These are phyloP conservation scores for Leptosomus discolor DNA, from an alignment of 2,113 vertebrate genomes.

Conservation along the genomic window DNA sequence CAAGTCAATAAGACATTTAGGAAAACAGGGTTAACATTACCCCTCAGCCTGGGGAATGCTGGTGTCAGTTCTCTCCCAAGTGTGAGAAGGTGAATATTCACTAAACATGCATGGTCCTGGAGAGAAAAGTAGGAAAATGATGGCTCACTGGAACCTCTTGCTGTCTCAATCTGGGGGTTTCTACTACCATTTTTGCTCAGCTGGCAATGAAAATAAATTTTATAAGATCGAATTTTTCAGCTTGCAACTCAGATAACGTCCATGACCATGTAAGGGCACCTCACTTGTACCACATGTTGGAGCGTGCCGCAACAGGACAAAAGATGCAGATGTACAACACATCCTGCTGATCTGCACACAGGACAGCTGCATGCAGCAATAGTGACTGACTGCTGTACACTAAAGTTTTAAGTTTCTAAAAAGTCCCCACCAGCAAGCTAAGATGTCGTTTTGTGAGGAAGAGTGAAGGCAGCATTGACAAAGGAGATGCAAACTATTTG, in stretches of 20 bases:
- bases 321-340: not conserved
- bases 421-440: not conserved
- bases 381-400: not conserved
- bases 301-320: not conserved
- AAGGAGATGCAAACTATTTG: not conserved
- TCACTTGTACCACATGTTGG: rapidly evolving
- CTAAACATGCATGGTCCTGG: rapidly evolving
- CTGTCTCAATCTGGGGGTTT: not conserved
- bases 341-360: not conserved
- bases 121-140: not conserved
- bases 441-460: not conserved
- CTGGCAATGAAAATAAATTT: not conserved
- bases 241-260: not conserved
- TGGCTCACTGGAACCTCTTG: not conserved
- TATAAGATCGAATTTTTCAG: not conserved
- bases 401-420: not conserved
- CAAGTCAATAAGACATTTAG: not conserved
- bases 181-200: not conserved
- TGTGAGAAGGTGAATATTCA: not conserved
- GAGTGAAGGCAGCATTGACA: not conserved
- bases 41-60: not conserved
- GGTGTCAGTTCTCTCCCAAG: not conserved
- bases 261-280: not conserved
- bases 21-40: not conserved
- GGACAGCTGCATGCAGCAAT: not conserved